A percentile compares a stretch with the other conserved stretches of the same genome.
phyloP scores from a whole-genome alignment of 2,888 invertebrate genomes.

The Periphyllus acericola region DNA sequence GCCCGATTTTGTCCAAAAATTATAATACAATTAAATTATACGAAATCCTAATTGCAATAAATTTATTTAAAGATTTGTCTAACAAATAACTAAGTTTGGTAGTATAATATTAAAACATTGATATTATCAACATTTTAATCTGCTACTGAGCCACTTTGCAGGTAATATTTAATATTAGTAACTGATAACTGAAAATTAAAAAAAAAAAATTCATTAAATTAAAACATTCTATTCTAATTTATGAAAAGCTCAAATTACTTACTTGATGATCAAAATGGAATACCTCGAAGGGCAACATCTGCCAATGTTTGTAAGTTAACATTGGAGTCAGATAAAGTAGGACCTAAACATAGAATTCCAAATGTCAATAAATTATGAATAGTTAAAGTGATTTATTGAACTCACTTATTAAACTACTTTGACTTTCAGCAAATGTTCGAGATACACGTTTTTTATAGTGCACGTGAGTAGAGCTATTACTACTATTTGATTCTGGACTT shows the following conservation, averaged over 20 bases:
- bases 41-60: conserved; percentile 30
- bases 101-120: conserved; percentile 19
- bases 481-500: conserved; percentile 53
- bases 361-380: background rate
- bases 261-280: conserved; percentile 42
- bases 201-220: background rate
- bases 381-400: background rate
- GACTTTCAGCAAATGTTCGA: conserved; percentile 55
- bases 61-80: conserved; percentile 30
- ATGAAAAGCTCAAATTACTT: background rate
- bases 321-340: conserved; percentile 22
- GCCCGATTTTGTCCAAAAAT: conserved; percentile 20
- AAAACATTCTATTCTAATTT: background rate
- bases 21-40: conserved; percentile 42
- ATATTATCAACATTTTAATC: conserved; percentile 13
- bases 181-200: conserved; percentile 40
- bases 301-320: conserved; percentile 57
- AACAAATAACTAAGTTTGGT: conserved; percentile 47
- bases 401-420: conserved; percentile 42
- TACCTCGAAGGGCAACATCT: conserved; percentile 47
- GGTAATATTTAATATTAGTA: conserved; percentile 4
- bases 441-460: conserved; percentile 59
- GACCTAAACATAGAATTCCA: conserved; percentile 1
- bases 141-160: conserved; percentile 18
- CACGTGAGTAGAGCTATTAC: conserved; percentile 45